Evolutionary conservation across 2,113 vertebrate genomes (phyloP).

Genomic region (Ophthalmolycus amberensis): DNA sequence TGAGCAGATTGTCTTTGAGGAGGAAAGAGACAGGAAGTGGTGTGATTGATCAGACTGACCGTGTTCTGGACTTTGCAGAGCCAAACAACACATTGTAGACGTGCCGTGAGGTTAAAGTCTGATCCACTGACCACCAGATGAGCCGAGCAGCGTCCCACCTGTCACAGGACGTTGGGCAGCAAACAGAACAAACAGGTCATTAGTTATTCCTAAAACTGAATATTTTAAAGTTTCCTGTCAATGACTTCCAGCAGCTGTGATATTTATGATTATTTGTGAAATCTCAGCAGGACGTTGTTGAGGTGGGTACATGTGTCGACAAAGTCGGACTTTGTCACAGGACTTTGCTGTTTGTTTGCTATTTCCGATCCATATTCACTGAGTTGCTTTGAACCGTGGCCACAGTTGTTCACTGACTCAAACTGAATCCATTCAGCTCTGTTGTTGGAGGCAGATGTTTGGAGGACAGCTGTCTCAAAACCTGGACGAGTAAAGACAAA

Average conservation of each 20-base stretch:
- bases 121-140: background rate
- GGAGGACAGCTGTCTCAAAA: background rate
- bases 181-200: background rate
- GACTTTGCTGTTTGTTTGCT: background rate
- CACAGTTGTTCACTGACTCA: background rate
- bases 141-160: background rate
- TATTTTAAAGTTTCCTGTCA: background rate
- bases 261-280: background rate
- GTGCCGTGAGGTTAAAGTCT: background rate
- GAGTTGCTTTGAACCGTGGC: background rate
- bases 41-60: background rate
- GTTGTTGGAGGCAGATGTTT: background rate
- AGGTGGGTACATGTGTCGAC: background rate
- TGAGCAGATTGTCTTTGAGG: background rate
- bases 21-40: background rate
- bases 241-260: background rate
- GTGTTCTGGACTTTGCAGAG: background rate
- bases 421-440: background rate
- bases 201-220: background rate
- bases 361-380: background rate
- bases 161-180: background rate
- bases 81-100: background rate
- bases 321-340: background rate
- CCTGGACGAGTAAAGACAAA: too few relatives aligned
- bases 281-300: background rate